phyloP scores from a whole-genome alignment of 2,797 vertebrate species.

The Falco berigora region DNA sequence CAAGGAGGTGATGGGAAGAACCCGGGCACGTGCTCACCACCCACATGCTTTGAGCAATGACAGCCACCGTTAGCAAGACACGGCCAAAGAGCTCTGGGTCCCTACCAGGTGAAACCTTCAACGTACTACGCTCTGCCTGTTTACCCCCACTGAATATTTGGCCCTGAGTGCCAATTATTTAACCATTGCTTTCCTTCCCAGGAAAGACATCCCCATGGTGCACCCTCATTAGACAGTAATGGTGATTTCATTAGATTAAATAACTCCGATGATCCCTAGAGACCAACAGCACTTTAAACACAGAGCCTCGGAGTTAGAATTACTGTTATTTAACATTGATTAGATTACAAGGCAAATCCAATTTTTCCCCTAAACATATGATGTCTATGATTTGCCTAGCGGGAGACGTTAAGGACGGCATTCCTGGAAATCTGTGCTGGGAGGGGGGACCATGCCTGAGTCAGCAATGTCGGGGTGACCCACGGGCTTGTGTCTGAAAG shows the following conservation, averaged over 20 bases:
- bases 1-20: background rate
- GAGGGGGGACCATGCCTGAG: background rate
- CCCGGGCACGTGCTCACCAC: background rate
- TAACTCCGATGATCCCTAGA: constrained; percentile 45
- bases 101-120: background rate
- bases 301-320: constrained; percentile 33
- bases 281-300: constrained; percentile 58
- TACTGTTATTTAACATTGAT: constrained; percentile 64
- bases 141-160: background rate
- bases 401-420: background rate
- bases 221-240: constrained; percentile 44
- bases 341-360: constrained; percentile 65
- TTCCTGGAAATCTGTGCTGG: constrained; percentile 17
- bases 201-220: background rate
- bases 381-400: background rate
- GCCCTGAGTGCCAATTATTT: background rate
- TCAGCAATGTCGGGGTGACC: background rate
- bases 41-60: accelerated
- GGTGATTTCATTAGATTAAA: constrained; percentile 67
- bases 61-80: background rate
- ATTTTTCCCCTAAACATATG: constrained; percentile 18
- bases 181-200: background rate
- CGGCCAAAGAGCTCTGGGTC: background rate
- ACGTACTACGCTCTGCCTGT: background rate
- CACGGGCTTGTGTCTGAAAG: background rate